These are phyloP conservation scores for Cavia porcellus DNA, from an alignment of 2,113 vertebrate species.

Conservation along the genomic window DNA sequence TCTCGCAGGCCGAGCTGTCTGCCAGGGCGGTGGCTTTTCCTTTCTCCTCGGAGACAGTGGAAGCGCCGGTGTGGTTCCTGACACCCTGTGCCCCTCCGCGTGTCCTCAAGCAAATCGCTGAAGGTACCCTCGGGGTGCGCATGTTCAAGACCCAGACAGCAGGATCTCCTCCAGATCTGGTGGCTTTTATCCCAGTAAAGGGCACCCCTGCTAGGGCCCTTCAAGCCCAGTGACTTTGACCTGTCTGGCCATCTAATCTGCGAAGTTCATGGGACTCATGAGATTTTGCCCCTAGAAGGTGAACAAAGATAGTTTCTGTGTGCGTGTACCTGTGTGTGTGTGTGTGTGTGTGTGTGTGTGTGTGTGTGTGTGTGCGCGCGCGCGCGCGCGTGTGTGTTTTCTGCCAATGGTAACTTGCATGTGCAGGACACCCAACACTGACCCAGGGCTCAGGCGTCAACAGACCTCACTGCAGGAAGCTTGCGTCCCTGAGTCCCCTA, in stretches of 20 bases:
- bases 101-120: fast-evolving
- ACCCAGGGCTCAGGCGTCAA: neutral
- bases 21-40: slow-evolving; percentile 27
- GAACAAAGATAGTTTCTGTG: neutral
- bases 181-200: neutral
- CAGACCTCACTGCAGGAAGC: neutral
- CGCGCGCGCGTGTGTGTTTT: too few relatives aligned
- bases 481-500: neutral
- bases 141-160: neutral
- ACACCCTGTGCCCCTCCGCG: neutral
- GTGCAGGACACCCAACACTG: neutral
- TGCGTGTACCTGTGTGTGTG: neutral
- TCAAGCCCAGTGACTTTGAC: neutral
- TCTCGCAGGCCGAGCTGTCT: neutral
- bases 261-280: slow-evolving; percentile 69
- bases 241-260: neutral
- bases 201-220: neutral
- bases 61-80: neutral
- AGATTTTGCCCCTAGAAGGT: neutral
- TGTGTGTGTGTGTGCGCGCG: too few relatives aligned
- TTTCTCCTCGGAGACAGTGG: neutral
- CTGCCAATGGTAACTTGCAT: neutral
- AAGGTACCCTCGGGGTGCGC: neutral
- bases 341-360: neutral
- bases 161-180: neutral